Evolutionary conservation across 2,888 invertebrate genomes (phyloP).

Genomic region (Panopea generosa): DNA sequence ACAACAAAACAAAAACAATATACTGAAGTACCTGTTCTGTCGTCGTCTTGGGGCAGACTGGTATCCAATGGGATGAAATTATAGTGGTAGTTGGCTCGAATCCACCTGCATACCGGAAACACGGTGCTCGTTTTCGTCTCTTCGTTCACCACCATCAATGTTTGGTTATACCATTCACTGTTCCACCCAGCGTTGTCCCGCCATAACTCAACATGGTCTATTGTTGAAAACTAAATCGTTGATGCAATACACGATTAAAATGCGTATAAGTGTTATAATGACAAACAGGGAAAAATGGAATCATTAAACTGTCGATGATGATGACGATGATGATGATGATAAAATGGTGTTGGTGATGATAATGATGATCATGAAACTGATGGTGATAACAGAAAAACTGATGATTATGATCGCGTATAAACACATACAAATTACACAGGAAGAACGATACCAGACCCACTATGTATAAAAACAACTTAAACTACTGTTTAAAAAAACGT

Average conservation of each 20-base stretch:
- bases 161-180: conserved; percentile 28
- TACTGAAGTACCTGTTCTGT: conserved; percentile 5
- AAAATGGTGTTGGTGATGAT: background rate
- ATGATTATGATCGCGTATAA: too few relatives aligned
- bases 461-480: too few relatives aligned
- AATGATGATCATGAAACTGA: background rate
- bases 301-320: background rate
- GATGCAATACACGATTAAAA: too few relatives aligned
- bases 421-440: too few relatives aligned
- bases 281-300: background rate
- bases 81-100: conserved; percentile 26
- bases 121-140: conserved; percentile 11
- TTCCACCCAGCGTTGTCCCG: conserved; percentile 9
- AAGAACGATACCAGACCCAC: too few relatives aligned
- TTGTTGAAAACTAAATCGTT: conserved; percentile 8
- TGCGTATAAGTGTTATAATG: too few relatives aligned
- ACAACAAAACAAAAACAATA: background rate
- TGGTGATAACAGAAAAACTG: too few relatives aligned
- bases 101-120: conserved; percentile 44
- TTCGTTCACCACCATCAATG: conserved; percentile 15
- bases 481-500: too few relatives aligned
- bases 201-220: conserved; percentile 30
- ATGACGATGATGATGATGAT: background rate
- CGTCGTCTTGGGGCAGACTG: conserved; percentile 34
- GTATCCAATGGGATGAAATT: conserved; percentile 27